Evolutionary conservation across 2,113 vertebrate genomes (phyloP).

Genomic region (Gavialis gangeticus): DNA sequence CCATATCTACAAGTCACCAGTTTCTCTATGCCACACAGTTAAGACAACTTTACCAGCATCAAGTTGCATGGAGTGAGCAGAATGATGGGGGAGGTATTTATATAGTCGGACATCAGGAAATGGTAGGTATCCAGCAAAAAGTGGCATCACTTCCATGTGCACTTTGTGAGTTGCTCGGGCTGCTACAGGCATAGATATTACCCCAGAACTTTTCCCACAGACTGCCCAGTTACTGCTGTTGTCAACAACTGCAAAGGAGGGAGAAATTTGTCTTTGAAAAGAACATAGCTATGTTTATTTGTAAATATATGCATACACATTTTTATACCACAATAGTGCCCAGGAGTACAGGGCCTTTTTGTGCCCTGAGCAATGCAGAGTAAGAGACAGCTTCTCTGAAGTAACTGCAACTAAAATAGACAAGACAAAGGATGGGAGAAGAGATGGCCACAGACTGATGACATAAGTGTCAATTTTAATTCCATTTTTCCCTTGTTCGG

Average conservation of each 20-base stretch:
- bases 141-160: slow-evolving; percentile 96
- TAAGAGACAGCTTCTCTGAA: background rate
- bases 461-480: background rate
- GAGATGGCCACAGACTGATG: background rate
- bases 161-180: slow-evolving; percentile 90
- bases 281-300: background rate
- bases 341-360: background rate
- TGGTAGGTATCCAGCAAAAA: slow-evolving; percentile 93
- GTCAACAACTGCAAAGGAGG: slow-evolving; percentile 89
- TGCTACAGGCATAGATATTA: slow-evolving; percentile 91
- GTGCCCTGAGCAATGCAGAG: background rate
- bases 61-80: slow-evolving; percentile 86
- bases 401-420: rapidly evolving
- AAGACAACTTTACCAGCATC: slow-evolving; percentile 87
- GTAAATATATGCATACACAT: background rate
- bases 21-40: background rate
- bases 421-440: background rate
- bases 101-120: slow-evolving; percentile 93
- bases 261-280: background rate
- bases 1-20: background rate
- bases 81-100: slow-evolving; percentile 94
- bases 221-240: slow-evolving; percentile 99
- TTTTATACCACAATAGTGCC: background rate
- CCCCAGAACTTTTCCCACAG: slow-evolving; percentile 95
- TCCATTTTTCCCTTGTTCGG: background rate